Base-by-base conservation (phyloP, 2,797 vertebrate genomes). In the Neopelma chrysocephalum region DNA sequence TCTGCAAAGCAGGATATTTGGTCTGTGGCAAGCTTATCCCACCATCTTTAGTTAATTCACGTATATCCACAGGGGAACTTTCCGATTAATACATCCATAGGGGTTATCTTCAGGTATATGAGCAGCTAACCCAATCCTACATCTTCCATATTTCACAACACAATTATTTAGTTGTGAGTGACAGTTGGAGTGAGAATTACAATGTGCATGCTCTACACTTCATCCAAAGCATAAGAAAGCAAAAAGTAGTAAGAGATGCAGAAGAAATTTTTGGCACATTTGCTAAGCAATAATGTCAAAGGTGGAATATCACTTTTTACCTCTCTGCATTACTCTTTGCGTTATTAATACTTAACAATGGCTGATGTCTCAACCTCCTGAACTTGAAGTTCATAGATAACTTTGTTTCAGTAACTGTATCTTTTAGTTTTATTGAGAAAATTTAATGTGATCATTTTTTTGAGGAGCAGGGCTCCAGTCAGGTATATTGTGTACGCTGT, bases 11-110 rank as follows among this genome's bases (percentile, higher is more conserved):
- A 48, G 82, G 54, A 5, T 90, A 38, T 95, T 92, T 79, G 50
- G 45, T 75, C 40, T 88, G 51, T 54, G 50, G 29, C 36, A 34
- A 90, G 85, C 43, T 94, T 93, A 93, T 90, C 51, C 31, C 36
- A 10, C 17, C 0, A 0, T 75, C 64, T 86, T 69, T 72, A 40
- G 50, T 82, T 83, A 91, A 94, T 79, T 88, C 54, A 27, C 1
- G 0, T 62, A 13, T 69, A 87, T 89, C 70, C 9, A 1, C 29
- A 12, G 4, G 65, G 38, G 53, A 78, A 26, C 38, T 81, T 83
- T 42, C 34, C 56, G 47, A 65, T 79, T 34, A 62, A 13, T 69
- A 15, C 47, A n/a, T 86, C 73, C 1, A 0, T 26, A 48, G 64
- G 15, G 71, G 40, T 75, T 92, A 77, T 82, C 75, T 80, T 80